Conservation (phyloP, 2,797 vertebrate species). For the Melanotaenia pygmaea region DNA sequence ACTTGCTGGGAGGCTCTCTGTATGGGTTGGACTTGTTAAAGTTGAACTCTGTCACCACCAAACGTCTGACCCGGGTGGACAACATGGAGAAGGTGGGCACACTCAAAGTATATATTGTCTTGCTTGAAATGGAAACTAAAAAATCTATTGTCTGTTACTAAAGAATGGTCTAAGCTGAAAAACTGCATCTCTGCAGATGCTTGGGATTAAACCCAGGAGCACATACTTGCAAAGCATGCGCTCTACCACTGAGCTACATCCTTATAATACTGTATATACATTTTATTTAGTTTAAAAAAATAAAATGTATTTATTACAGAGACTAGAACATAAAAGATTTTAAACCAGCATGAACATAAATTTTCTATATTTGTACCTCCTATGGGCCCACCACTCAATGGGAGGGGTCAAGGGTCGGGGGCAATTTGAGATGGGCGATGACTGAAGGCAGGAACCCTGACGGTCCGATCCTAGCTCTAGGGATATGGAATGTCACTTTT, state of each 20-base stretch:
- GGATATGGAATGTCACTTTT: too few relatives aligned
- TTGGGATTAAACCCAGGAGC: too few relatives aligned
- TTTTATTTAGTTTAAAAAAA: too few relatives aligned
- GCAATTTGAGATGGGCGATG: too few relatives aligned
- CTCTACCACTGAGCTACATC: slow-evolving; percentile 71
- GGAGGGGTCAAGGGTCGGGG: too few relatives aligned
- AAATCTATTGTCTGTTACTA: neutral
- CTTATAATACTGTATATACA: neutral
- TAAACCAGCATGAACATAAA: too few relatives aligned
- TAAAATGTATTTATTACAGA: too few relatives aligned
- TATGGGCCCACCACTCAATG: too few relatives aligned
- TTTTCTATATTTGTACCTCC: too few relatives aligned
- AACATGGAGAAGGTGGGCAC: slow-evolving; percentile 89
- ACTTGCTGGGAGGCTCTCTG: slow-evolving; percentile 91
- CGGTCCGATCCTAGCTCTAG: too few relatives aligned
- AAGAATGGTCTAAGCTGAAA: neutral
- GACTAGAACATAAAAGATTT: too few relatives aligned
- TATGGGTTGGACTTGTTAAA: slow-evolving; percentile 94
- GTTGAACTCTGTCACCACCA: slow-evolving; percentile 91
- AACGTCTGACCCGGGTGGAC: slow-evolving; percentile 89
- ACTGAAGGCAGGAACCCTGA: too few relatives aligned
- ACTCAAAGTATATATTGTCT: neutral
- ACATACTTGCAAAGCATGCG: slow-evolving; percentile 69
- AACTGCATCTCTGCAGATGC: neutral
- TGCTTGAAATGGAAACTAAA: neutral